Conservation (phyloP, 2,113 vertebrate genomes). For the Lontra canadensis region DNA sequence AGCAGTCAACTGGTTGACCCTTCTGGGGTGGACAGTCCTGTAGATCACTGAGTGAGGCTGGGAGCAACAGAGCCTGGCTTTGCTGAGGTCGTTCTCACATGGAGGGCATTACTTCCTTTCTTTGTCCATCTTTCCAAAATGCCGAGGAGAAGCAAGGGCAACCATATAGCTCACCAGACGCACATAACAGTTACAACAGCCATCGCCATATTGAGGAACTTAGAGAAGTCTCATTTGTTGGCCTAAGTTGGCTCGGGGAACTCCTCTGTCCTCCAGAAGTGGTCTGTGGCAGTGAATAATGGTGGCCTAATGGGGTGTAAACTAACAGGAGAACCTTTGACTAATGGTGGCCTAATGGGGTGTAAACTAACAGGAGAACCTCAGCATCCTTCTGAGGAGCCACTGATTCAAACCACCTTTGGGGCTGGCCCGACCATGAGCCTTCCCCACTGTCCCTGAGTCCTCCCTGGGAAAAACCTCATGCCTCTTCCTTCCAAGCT, state of each 20-base stretch:
- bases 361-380: not conserved
- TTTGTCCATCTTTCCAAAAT: not conserved
- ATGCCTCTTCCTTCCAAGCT: not conserved
- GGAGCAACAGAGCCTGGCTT: not conserved
- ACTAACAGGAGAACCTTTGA: not conserved
- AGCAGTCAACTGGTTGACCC: not conserved
- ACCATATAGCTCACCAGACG: not conserved
- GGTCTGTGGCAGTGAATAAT: not conserved
- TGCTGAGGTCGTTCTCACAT: not conserved
- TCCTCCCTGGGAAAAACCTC: not conserved
- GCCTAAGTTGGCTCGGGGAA: not conserved
- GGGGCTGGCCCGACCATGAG: not conserved
- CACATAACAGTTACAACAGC: not conserved
- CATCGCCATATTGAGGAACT: not conserved
- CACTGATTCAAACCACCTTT: not conserved
- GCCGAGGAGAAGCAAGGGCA: not conserved
- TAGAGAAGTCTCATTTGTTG: not conserved
- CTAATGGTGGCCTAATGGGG: fast-evolving
- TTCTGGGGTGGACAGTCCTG: not conserved
- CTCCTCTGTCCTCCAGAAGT: not conserved
- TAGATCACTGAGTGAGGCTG: not conserved
- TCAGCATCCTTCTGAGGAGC: not conserved
- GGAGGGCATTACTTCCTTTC: not conserved
- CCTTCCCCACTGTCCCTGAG: not conserved
- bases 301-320: fast-evolving